These are phyloP conservation scores for Zhuqinia jingwanae DNA, from an alignment of 2,888 invertebrate genomes.

Conservation along the genomic window DNA sequence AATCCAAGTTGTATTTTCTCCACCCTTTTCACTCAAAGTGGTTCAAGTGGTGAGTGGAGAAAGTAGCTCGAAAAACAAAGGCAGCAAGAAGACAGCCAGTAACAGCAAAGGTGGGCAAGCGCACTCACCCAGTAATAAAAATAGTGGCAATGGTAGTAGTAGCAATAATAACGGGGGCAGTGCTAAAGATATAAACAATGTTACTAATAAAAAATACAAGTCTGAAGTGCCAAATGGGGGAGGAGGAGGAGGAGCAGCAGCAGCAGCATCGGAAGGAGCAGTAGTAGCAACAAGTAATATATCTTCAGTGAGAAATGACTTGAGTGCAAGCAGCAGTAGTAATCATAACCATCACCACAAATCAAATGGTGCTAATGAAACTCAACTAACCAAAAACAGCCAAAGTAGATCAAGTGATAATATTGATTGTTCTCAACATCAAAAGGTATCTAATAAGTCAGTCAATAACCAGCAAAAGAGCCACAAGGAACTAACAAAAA, in stretches of 20 bases:
- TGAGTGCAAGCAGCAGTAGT: conserved; percentile 25
- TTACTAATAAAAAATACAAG: conserved; percentile 56
- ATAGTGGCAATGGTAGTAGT: not conserved
- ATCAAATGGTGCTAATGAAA: conserved; percentile 60
- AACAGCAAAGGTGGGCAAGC: conserved; percentile 7
- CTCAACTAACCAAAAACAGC: not conserved
- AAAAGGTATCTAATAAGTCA: conserved; percentile 60
- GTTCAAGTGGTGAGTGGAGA: conserved; percentile 66
- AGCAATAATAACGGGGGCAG: conserved; percentile 9
- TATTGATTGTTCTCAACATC: conserved; percentile 16
- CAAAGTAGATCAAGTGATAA: conserved; percentile 57
- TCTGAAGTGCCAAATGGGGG: conserved; percentile 63
- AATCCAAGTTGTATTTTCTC: conserved; percentile 77
- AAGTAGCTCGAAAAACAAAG: conserved; percentile 15
- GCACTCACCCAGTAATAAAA: conserved; percentile 16
- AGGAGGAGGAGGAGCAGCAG: not conserved
- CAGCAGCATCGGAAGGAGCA: not conserved
- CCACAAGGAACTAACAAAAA: conserved; percentile 41
- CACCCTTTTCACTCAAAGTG: conserved; percentile 78
- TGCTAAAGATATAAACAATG: conserved; percentile 46
- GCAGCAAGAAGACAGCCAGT: conserved; percentile 10
- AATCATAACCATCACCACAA: conserved; percentile 48
- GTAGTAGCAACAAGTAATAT: conserved; percentile 36
- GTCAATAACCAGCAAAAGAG: conserved; percentile 39
- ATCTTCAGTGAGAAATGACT: conserved; percentile 61